These are phyloP conservation scores for Lysandra coridon DNA, from an alignment of 2,888 invertebrate genomes.

Conservation along the genomic window DNA sequence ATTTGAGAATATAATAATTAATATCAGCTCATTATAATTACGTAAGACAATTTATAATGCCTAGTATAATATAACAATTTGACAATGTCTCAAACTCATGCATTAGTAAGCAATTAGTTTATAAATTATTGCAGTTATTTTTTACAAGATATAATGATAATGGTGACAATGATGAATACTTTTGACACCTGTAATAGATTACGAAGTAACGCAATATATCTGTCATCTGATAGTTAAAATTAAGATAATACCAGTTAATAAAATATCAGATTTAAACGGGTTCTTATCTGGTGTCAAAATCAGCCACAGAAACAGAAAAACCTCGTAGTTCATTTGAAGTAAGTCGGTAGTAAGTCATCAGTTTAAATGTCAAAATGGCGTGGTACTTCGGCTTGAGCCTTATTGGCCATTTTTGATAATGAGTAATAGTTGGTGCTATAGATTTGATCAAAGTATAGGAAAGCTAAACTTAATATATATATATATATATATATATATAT, in stretches of 20 bases:
- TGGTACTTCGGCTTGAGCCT: no score
- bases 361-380: not conserved
- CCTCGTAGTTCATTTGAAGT: not conserved
- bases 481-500: no score
- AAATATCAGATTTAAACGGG: conserved; percentile 15
- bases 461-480: no score
- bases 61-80: conserved; percentile 16
- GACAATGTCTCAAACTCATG: not conserved
- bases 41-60: not conserved
- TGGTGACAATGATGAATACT: not conserved
- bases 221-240: conserved; percentile 15
- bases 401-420: no score
- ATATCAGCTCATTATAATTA: not conserved
- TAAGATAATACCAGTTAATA: conserved; percentile 21
- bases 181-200: conserved; percentile 18
- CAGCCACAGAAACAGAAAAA: not conserved
- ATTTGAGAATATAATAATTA: not conserved
- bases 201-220: not conserved
- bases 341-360: not conserved
- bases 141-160: conserved; percentile 14
- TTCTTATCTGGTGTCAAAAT: not conserved
- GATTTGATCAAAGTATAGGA: no score
- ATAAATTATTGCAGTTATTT: conserved; percentile 5
- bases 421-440: no score
- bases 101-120: conserved; percentile 4